These are phyloP conservation scores for Jordanella pulchra DNA, from an alignment of 2,797 vertebrate species.

Conservation along the genomic window DNA sequence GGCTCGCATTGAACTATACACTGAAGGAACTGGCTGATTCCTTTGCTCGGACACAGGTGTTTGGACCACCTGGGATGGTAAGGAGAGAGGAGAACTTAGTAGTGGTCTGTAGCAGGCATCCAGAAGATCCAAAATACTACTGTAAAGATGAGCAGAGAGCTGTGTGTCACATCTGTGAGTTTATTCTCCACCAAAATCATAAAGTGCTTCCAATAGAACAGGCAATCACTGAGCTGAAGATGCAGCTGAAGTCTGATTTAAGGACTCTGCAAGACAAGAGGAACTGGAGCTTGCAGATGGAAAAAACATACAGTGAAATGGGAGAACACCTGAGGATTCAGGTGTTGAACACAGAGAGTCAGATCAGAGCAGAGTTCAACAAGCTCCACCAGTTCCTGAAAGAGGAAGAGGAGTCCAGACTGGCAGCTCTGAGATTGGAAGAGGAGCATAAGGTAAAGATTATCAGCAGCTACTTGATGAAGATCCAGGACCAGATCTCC, in stretches of 20 bases:
- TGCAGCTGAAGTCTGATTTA: slow-evolving; percentile 15
- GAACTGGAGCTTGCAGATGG: slow-evolving; percentile 1
- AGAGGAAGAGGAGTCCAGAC: slow-evolving; percentile 65
- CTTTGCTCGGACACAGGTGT: slow-evolving; percentile 7
- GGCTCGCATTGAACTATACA: accelerated
- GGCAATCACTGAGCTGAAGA: slow-evolving; percentile 18
- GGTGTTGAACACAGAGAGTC: slow-evolving; percentile 12
- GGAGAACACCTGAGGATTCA: slow-evolving; percentile 12
- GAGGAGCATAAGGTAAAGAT: background rate
- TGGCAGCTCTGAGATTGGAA: slow-evolving; percentile 50
- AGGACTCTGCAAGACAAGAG: slow-evolving; percentile 24
- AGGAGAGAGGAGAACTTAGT: background rate
- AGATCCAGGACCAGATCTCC: slow-evolving; percentile 2
- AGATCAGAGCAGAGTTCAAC: slow-evolving; percentile 60
- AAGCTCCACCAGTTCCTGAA: slow-evolving; percentile 72
- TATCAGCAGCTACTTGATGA: background rate
- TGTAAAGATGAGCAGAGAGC: slow-evolving; percentile 39
- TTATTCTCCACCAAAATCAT: slow-evolving; percentile 31
- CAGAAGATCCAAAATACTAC: slow-evolving; percentile 6
- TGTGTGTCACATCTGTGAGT: slow-evolving; percentile 38
- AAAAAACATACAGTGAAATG: background rate
- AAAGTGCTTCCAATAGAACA: slow-evolving; percentile 28
- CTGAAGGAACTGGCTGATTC: slow-evolving; percentile 32
- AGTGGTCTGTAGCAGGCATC: slow-evolving; percentile 1
- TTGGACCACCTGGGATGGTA: background rate